Evolutionary conservation across 1,140 invertebrate genomes (phyloP), one percentile per base, ranked within the genome.

Genomic region (Penaeus japonicus): DNA sequence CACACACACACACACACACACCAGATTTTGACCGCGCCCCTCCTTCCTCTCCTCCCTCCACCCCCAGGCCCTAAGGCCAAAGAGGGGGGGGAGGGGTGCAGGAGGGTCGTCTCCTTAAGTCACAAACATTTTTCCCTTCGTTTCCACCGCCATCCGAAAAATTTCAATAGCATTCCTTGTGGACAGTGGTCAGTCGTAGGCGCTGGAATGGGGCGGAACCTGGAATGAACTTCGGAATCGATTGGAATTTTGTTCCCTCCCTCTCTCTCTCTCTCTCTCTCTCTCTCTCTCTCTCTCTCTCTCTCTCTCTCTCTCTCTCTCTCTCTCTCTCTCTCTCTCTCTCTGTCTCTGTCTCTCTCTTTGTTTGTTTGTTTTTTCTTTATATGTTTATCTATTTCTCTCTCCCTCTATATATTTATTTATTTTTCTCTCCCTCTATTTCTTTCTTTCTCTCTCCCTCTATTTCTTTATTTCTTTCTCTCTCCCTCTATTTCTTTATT

Each of bases 81-180:
- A 18, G 4, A 59, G 27, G 47, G 32, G 20, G 55, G 24, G 27
- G 79, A 24, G 32, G 53, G 27, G 55, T 27, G 55, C 54, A 53
- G 53, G 78, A 53, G 79, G 17, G 82, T 70, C 82, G 59, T 83
- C 82, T 77, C 55, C 83, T 75, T 85, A 75, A 85, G 83, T 77
- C 83, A 85, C 83, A 85, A 85, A 85, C 83, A 85, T 85, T 85
- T 85, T 55, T 85, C 83, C 83, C 70, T 70, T 75, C 82, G 81
- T 84, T 85, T 85, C 83, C 83, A 85, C 24, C 70, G 83, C 83
- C 83, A 85, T 85, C 83, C 83, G 83, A 85, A 85, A 85, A 85
- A 85, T 85, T 85, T 85, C 83, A 85, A 85, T 85, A 85, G 83
- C 83, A 85, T 85, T 85, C 83, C 83, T 77, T 85, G 83, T 85